Base-by-base conservation (phyloP, 2,888 invertebrate species). In the Ophion costatus region DNA sequence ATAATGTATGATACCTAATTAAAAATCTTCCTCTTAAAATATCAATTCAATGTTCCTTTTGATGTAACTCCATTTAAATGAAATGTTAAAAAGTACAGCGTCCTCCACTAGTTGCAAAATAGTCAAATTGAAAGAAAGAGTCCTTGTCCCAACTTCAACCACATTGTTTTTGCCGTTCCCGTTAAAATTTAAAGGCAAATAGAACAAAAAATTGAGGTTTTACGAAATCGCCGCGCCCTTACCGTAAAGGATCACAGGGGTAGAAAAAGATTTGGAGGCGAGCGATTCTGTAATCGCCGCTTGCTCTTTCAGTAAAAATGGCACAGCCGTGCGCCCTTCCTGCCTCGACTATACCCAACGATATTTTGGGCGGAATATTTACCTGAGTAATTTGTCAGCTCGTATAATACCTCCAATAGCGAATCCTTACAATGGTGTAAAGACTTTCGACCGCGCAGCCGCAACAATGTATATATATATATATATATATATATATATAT, bases 331-430 rank as follows among this genome's bases (percentile, higher is more conserved):
- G 24, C 42, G 69, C 22, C 33, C 5, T 71, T 45, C 42, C 45
- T 10, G 17, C 57, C 42, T 63, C 63, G 61, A 61, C 73, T 24
- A 11, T 73, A 56, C 29, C 61, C 56, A 33, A 33, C 51, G 82
- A 82, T 76, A 75, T 69, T 89, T 86, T 85, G 91, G 91, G 91
- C 91, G 91, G 91, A 89, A 89, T 92, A 90, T 92, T 92, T 92
- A 92, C 91, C 91, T 90, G 92, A 89, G 89, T 90, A 93, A 92
- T 92, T 93, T 92, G 92, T 91, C 91, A 90, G 89, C 66, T 74
- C 73, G 85, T 83, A 91, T 89, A 91, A 92, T 91, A 87, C 88
- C 78, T 78, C 84, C 83, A 83, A 87, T 88, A 80, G 82, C 73
- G 86, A 89, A 89, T 88, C 88, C 84, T 87, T 57, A 73, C 83